Evolutionary conservation across 2,888 invertebrate species (phyloP).

Genomic region (Carterocephalus palaemon): DNA sequence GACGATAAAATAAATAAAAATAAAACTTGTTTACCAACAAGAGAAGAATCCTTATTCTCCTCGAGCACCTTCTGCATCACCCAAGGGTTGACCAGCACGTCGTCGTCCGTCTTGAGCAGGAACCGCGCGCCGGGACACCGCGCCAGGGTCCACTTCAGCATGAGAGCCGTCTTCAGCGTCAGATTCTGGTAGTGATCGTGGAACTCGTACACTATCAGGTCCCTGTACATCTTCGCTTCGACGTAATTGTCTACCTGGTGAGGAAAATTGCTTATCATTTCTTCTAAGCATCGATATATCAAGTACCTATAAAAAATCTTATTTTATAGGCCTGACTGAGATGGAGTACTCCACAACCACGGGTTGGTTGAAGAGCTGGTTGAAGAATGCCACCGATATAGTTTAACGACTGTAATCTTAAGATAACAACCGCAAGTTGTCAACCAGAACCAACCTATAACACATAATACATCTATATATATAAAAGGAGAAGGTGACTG

Average conservation of each 20-base stretch:
- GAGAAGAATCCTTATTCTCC: constrained; percentile 47
- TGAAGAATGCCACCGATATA: no score
- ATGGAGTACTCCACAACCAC: no score
- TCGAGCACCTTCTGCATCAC: constrained; percentile 48
- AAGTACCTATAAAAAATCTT: no score
- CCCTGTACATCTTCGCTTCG: constrained; percentile 75
- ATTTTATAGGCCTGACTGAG: no score
- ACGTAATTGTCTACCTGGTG: constrained; percentile 56
- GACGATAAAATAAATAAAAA: background rate
- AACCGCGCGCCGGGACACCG: constrained; percentile 75
- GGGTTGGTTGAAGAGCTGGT: no score
- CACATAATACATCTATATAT: no score
- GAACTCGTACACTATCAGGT: constrained; percentile 81
- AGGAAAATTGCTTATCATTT: background rate
- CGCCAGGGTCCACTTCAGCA: constrained; percentile 78
- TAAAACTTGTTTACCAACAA: constrained; percentile 43
- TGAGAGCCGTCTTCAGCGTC: constrained; percentile 83
- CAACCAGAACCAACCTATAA: no score
- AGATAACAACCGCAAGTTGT: no score
- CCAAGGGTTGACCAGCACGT: constrained; percentile 80
- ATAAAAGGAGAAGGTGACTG: no score
- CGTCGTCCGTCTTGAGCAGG: constrained; percentile 81
- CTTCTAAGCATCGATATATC: no score
- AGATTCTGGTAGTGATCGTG: constrained; percentile 82
- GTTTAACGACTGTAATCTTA: no score